Percentiles rank a stretch among this genome's conserved stretches.
These are phyloP conservation scores for Otus scops DNA, from an alignment of 2,797 vertebrate species.

Conservation along the genomic window DNA sequence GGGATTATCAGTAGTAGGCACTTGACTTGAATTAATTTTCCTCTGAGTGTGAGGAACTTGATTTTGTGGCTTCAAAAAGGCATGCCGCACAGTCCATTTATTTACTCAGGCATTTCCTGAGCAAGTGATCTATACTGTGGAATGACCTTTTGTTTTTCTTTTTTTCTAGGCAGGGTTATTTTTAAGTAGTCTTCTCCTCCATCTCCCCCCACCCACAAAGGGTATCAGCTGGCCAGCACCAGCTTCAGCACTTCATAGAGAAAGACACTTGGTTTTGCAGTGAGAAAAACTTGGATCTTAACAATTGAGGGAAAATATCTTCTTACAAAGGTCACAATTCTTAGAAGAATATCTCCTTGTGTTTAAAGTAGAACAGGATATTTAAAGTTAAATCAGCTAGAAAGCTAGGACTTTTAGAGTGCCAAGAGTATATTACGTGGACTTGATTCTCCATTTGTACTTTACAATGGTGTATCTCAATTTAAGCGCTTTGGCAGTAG, in stretches of 20 bases:
- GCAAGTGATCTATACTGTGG: background rate
- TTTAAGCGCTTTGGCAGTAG: background rate
- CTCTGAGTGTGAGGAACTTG: background rate
- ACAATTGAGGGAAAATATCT: background rate
- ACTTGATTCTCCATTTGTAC: background rate
- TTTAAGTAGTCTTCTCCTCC: background rate
- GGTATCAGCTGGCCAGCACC: background rate
- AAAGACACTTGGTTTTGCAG: background rate
- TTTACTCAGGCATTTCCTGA: constrained; percentile 59
- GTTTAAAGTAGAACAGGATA: background rate
- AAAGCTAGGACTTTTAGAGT: background rate
- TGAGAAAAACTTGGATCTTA: background rate
- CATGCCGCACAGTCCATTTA: background rate
- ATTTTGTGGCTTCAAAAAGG: background rate
- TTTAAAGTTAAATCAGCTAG: background rate
- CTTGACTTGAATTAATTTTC: background rate
- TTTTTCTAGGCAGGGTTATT: background rate
- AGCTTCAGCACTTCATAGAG: background rate
- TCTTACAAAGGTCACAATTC: background rate
- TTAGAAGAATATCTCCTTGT: background rate
- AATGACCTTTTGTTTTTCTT: background rate
- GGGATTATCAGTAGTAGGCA: background rate
- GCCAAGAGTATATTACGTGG: background rate
- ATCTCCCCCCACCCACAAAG: background rate
- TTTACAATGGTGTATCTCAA: background rate